phyloP scores from a whole-genome alignment of 2,797 vertebrate species.

The Oreortyx pictus region DNA sequence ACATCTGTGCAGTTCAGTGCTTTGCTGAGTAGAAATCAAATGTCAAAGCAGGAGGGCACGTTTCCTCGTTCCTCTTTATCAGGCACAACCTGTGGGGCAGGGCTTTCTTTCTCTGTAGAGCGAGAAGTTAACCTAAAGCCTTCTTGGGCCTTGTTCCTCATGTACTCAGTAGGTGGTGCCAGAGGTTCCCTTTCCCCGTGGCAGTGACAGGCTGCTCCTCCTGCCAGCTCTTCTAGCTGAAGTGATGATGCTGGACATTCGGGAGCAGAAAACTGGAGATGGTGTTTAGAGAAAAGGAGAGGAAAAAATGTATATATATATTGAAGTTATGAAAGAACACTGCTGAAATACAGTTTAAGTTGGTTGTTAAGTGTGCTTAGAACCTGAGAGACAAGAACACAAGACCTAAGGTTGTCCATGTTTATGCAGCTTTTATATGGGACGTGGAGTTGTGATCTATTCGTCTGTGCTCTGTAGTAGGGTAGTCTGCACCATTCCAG shows the following conservation, averaged over 20 bases:
- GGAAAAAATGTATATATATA: background rate
- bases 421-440: background rate
- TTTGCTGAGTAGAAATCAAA: background rate
- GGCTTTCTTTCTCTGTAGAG: background rate
- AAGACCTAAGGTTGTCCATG: accelerated
- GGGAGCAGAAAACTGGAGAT: background rate
- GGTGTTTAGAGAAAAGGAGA: background rate
- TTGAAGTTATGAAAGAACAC: background rate
- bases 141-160: conserved; percentile 36
- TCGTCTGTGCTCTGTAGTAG: accelerated
- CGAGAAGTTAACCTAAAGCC: background rate
- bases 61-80: background rate
- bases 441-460: background rate
- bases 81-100: background rate
- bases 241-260: background rate
- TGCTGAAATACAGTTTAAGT: background rate
- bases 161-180: conserved; percentile 69
- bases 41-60: accelerated
- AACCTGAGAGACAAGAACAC: background rate
- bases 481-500: background rate
- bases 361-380: background rate
- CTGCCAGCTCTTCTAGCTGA: background rate
- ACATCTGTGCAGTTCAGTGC: background rate
- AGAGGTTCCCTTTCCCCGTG: conserved; percentile 57
- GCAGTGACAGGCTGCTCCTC: background rate